Evolutionary conservation across 2,888 invertebrate genomes (phyloP).

Genomic region (Dinocampus coccinellae): DNA sequence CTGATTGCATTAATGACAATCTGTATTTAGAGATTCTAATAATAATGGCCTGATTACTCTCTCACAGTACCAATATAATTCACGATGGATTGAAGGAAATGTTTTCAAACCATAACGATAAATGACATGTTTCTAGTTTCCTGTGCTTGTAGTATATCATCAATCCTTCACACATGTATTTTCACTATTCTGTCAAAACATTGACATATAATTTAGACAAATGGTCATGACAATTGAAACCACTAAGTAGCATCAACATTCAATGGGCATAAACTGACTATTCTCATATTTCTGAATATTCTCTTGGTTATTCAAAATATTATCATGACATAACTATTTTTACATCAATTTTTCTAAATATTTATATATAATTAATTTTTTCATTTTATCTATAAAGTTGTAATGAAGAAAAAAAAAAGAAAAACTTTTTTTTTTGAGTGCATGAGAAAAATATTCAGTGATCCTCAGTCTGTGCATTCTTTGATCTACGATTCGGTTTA

Average conservation of each 20-base stretch:
- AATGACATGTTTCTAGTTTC: slow-evolving; percentile 25
- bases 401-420: not conserved
- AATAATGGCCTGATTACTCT: slow-evolving; percentile 39
- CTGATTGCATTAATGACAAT: slow-evolving; percentile 38
- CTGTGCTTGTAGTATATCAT: not conserved
- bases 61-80: slow-evolving; percentile 37
- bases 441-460: not conserved
- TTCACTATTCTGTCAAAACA: not conserved
- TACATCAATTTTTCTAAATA: not conserved
- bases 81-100: slow-evolving; percentile 32
- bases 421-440: no score
- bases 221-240: not conserved
- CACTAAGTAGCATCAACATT: not conserved
- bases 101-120: slow-evolving; percentile 33
- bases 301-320: no score
- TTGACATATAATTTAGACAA: slow-evolving; percentile 15
- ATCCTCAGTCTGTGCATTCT: slow-evolving; percentile 17
- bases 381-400: not conserved
- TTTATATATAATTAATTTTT: not conserved
- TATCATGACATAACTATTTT: not conserved
- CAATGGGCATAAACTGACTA: not conserved
- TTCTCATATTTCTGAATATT: not conserved
- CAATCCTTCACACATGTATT: not conserved
- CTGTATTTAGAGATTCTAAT: slow-evolving; percentile 48
- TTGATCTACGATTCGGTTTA: slow-evolving; percentile 24